Conservation (phyloP, 2,888 invertebrate species). For the Anthoptus insignis region DNA sequence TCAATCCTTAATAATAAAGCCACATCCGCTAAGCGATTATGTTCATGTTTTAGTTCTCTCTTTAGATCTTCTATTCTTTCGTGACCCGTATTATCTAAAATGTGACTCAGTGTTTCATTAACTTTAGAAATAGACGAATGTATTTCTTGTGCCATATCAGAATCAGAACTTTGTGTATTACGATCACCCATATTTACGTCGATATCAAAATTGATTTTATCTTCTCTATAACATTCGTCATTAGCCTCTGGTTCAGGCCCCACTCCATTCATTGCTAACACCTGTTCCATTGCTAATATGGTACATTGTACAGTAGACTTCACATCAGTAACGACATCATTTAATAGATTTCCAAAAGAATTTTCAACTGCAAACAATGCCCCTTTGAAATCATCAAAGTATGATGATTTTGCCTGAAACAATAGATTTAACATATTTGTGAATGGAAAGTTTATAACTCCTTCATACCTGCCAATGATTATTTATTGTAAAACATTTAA, state of each 20-base stretch:
- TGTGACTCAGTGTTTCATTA: constrained; percentile 52
- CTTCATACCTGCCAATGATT: too few relatives aligned
- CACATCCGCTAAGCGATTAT: constrained; percentile 60
- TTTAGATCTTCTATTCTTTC: constrained; percentile 54
- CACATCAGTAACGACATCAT: constrained; percentile 70
- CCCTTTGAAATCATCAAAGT: constrained; percentile 63
- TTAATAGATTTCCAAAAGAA: constrained; percentile 69
- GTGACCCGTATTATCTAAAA: constrained; percentile 50
- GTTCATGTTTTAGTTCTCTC: constrained; percentile 57
- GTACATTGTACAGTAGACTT: constrained; percentile 73
- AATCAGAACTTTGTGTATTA: constrained; percentile 25
- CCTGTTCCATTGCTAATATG: constrained; percentile 69
- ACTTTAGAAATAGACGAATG: constrained; percentile 51
- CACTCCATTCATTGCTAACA: constrained; percentile 55
- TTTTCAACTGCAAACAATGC: constrained; percentile 64
- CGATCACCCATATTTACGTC: background rate
- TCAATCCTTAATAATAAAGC: constrained; percentile 61
- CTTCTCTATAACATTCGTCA: constrained; percentile 48
- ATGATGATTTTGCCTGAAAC: constrained; percentile 67
- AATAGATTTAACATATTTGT: background rate
- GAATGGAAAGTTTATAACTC: too few relatives aligned
- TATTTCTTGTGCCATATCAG: constrained; percentile 45
- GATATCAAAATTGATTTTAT: constrained; percentile 17
- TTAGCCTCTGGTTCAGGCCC: constrained; percentile 51
- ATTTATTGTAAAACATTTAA: too few relatives aligned